Base-by-base conservation (phyloP, 2,888 invertebrate genomes). In the Rugalucina vietnamica region DNA sequence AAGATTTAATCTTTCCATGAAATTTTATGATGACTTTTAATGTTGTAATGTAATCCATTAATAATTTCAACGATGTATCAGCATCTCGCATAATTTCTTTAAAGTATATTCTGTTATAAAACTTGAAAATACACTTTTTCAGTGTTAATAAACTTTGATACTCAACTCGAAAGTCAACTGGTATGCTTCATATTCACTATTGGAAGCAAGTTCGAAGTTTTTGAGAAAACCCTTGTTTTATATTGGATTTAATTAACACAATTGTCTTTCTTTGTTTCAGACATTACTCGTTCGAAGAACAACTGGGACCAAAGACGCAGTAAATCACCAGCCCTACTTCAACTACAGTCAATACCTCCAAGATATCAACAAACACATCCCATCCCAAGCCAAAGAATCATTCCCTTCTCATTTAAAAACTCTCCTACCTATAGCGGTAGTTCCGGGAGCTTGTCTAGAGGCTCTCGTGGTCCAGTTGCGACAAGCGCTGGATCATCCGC, bases 341-440 rank as follows among this genome's bases (percentile, higher is more conserved):
- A 81, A 57, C 76, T 87, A 76, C 72, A 73, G 71, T 76, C 87
- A 76, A 82, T 87, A 81, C 82, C 84, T 39, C 50, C 79, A 27
- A 73, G 77, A 74, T 82, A 81, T 49, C 72, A 60, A 5, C 74
- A 75, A 24, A 34, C 65, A n/a, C 76, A 71, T 29, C 10, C 75
- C 18, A 60, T 76, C 43, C 70, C 77, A 36, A 75, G 79, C 24
- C 86, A 86, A 43, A 84, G 84, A 79, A 86, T 86, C 74, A 81
- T 86, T 81, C 86, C 86, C 12, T 86, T 86, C 39, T 81, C 81
- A n/a, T 86, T 86, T 70, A 86, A 86, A 75, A 82, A 82, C 57
- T 32, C 79, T 65, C 49, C 60, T n/a, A 24, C 24, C 18, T 65
- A 65, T 18, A 34, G 8, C 18, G 34, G 34, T 18, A 18, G 32